Evolutionary conservation across 2,888 invertebrate genomes (phyloP), one percentile per base, ranked within the genome.

Genomic region (Tromatobia lineatoria): DNA sequence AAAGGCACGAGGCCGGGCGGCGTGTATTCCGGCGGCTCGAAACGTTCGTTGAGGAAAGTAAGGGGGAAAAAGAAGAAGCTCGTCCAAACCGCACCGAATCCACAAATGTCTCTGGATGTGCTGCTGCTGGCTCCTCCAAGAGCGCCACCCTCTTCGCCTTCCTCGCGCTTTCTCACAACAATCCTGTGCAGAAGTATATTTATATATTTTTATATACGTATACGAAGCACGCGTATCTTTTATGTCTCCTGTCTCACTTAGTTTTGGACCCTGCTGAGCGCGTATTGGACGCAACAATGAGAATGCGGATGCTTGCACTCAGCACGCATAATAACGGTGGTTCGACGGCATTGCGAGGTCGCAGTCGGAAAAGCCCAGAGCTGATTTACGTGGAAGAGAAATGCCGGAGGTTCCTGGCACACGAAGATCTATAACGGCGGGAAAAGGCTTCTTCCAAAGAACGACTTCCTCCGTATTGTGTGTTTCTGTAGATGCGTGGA

Each of bases 11-110:
- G 87, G 88, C 86, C 87, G 80, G 29, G 57, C 42, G 73, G 79
- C 83, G 66, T 70, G 79, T 83, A 59, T 76, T 23, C 64, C 54
- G 66, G 70, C 74, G 52, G 42, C 67, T 34, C 18, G 70, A 66
- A 67, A 6, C 18, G 59, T 81, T 59, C 52, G 79, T 81, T 71
- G 71, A 71, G 80, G 47, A 45, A 57, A 83, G 70, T 18, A 75
- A 10, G 71, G 76, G 66, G 34, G 81, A 74, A 80, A 59, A 70
- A 85, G 85, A 76, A 80, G 74, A 82, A 83, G 78, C 84, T 47
- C 66, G 85, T 87, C 88, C 87, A 89, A 90, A 90, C 89, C 88
- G 59, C 59, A 86, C 88, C 87, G 77, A 89, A 89, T 90, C 88
- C 88, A 89, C 90, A 83, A 90, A 88, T 85, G 83, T 83, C 83